Conservation (phyloP, 2,888 invertebrate species). For the Rotaria socialis region DNA sequence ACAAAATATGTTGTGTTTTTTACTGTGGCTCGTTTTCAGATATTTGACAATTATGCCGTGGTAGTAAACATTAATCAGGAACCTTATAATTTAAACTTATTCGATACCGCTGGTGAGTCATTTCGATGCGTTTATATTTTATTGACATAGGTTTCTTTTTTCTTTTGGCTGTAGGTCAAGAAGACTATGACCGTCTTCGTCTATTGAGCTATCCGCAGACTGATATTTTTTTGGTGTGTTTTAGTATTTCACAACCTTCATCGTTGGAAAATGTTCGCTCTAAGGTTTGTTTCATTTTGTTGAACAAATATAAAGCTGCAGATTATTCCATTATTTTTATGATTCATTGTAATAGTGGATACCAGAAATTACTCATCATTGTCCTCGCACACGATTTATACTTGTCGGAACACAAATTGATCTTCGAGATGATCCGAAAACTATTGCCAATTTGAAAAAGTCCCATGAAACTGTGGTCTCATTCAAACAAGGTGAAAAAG, state of each 20-base stretch:
- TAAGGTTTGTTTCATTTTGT: too few species aligned
- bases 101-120: neutral
- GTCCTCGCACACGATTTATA: constrained; percentile 95
- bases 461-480: constrained; percentile 97
- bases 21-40: neutral
- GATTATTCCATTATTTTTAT: neutral
- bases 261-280: constrained; percentile 52
- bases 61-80: constrained; percentile 89
- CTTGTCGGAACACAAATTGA: constrained; percentile 95
- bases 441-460: constrained; percentile 82
- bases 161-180: constrained; percentile 48
- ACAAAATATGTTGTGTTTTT: too few species aligned
- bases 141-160: too few species aligned
- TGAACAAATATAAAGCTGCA: too few species aligned
- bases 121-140: too few species aligned
- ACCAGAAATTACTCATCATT: constrained; percentile 98
- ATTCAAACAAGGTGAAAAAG: constrained; percentile 88
- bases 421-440: constrained; percentile 81
- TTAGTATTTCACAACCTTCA: constrained; percentile 51
- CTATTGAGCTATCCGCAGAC: constrained; percentile 54
- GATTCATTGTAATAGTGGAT: constrained; percentile 74
- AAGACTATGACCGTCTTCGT: constrained; percentile 54
- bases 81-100: neutral
- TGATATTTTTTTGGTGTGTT: constrained; percentile 55
- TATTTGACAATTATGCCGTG: constrained; percentile 94